Base-by-base conservation (phyloP, 2,888 invertebrate genomes). In the Chrysolina haemoptera region DNA sequence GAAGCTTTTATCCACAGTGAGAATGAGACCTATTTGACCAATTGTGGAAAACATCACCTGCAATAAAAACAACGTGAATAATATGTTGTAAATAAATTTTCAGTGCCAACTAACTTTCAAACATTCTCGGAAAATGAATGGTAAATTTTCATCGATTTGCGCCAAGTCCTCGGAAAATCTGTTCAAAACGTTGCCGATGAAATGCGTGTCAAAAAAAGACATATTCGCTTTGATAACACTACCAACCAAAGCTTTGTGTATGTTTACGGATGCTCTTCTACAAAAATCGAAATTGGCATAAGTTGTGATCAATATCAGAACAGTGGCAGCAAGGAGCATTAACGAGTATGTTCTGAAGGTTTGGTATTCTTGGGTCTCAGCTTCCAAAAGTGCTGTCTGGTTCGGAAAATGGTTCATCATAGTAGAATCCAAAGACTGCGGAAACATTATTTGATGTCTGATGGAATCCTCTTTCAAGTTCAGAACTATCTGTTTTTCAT, bases 271-370 rank as follows among this genome's bases (percentile, higher is more conserved):
- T 95, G 90, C 90, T 96, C 91, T 18, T 94, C 93, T 68, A 95
- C 96, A 1, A 94, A 94, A 88, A 96, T 94, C 71, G 94, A 88
- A 76, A 93, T 94, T 0, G 93, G 94, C 20, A 18, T 79, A 81
- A 3, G 76, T 70, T 69, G 77, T 71, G 18, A 76, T 62, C 55
- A 82, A 62, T 10, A 73, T 70, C n/a, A 81, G 55, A 43, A 67
- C 6, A 40, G 75, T 70, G 10, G 78, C 70, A 9, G 53, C 53
- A 4, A 71, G 12, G 22, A 82, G 70, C 68, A 78, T 76, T 35
- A 76, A 48, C 0, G 81, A 79, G 72, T 70, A 76, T 14, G 27
- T 40, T 50, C 12, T 68, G 20, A 76, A 73, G 18, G 71, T 76
- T 20, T 22, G 10, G 10, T 43, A 22, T 46, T 73, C 73, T 41